Evolutionary conservation across 2,797 vertebrate species (phyloP).

Genomic region (Rallus crepitans): DNA sequence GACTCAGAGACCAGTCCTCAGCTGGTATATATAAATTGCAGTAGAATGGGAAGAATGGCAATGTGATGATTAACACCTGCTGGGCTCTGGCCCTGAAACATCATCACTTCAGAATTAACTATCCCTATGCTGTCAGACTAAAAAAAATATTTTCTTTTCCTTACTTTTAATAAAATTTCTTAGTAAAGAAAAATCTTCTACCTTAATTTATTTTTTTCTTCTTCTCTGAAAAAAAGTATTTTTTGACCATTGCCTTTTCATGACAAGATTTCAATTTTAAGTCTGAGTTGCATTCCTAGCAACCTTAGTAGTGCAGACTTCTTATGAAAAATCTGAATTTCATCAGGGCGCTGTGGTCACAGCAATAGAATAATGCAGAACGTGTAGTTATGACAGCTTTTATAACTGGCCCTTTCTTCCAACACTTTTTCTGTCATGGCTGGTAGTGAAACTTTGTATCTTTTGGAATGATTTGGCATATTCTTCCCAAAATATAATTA

Average conservation of each 20-base stretch:
- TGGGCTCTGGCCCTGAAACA: background rate
- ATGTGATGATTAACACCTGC: background rate
- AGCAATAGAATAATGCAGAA: background rate
- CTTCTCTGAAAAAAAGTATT: background rate
- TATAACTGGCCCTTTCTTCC: background rate
- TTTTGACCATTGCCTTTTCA: background rate
- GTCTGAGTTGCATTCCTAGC: background rate
- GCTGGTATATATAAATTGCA: background rate
- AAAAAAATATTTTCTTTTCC: background rate
- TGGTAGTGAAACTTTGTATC: background rate
- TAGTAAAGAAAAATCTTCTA: background rate
- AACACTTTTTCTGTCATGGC: background rate
- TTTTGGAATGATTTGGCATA: background rate
- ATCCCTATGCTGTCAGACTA: background rate
- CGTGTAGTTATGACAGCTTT: background rate
- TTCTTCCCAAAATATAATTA: background rate
- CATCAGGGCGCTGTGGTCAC: background rate
- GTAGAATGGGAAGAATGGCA: background rate
- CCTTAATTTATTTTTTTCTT: background rate
- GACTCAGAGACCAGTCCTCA: background rate
- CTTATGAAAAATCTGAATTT: background rate
- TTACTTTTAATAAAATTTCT: background rate
- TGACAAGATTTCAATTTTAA: background rate
- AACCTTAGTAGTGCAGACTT: background rate
- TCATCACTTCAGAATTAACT: background rate